Conservation (phyloP, 2,888 invertebrate genomes). For the Phragmatobia fuliginosa region DNA sequence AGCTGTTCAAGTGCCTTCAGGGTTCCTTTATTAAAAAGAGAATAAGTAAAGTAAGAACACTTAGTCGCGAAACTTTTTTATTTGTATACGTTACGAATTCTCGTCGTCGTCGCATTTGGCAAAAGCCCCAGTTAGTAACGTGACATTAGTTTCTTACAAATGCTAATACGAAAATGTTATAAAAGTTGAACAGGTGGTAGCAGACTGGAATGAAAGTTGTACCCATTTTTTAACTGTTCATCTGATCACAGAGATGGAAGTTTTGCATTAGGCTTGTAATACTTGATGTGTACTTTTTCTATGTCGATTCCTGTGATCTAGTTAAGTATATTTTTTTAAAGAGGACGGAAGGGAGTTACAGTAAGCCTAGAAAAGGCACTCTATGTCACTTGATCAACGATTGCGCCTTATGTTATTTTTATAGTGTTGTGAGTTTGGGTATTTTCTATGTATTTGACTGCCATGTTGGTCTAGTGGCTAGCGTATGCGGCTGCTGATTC, state of each 20-base stretch:
- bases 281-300: background rate
- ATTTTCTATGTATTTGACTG: too few relatives aligned
- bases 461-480: too few relatives aligned
- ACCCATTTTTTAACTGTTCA: background rate
- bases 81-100: background rate
- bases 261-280: background rate
- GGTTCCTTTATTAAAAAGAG: slow-evolving; percentile 8
- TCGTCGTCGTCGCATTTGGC: background rate
- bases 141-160: slow-evolving; percentile 19
- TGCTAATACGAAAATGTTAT: slow-evolving; percentile 23
- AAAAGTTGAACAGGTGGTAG: slow-evolving; percentile 20
- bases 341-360: background rate
- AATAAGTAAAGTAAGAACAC: background rate
- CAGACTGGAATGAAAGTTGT: background rate
- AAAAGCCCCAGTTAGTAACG: slow-evolving; percentile 19
- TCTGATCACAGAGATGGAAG: background rate
- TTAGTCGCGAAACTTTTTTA: background rate
- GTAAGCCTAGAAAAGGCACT: too few relatives aligned
- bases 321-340: background rate
- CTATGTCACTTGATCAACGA: background rate
- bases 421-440: too few relatives aligned
- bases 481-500: too few relatives aligned
- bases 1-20: background rate
- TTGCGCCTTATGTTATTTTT: background rate
- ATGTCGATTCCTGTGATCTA: background rate